phyloP scores from a whole-genome alignment of 2,113 vertebrate genomes.

The Gymnarchus niloticus region DNA sequence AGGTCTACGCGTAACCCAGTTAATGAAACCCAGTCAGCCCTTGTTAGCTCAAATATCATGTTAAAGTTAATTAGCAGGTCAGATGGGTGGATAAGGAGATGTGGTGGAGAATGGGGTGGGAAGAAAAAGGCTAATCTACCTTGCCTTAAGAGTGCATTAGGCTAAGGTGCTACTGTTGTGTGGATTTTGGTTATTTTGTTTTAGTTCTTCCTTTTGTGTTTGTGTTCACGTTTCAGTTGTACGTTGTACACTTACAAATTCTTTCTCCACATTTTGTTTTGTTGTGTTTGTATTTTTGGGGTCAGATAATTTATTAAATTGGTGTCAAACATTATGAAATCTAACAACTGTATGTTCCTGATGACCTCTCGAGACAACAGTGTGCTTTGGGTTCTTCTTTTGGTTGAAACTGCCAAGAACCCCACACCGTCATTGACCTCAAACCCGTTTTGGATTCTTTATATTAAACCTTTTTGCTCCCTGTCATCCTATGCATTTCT shows the following conservation, averaged over 20 bases:
- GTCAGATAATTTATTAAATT: background rate
- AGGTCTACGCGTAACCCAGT: background rate
- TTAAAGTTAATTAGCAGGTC: background rate
- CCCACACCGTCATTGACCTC: too few species aligned
- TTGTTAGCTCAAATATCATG: background rate
- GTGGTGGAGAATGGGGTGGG: background rate
- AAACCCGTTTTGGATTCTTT: too few species aligned
- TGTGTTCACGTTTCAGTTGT: background rate
- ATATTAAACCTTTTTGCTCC: background rate
- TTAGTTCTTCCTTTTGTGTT: background rate
- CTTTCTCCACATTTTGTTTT: background rate
- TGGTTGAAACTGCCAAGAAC: background rate
- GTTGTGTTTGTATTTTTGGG: background rate
- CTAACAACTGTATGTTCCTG: background rate
- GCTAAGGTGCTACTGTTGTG: background rate
- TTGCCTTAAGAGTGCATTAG: background rate
- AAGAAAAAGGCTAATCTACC: background rate
- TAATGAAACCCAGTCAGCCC: background rate
- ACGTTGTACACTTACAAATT: background rate
- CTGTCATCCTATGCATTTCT: background rate
- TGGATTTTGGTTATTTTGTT: background rate
- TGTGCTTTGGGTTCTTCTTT: background rate
- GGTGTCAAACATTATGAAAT: background rate
- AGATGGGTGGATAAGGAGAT: background rate
- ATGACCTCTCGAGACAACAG: background rate